A percentile compares a stretch with the other conserved stretches of the same genome.
These are phyloP conservation scores for Aurelia sp. DNA, from an alignment of 30 jellyfish, hydroid and myxozoan genomes.

Conservation along the genomic window DNA sequence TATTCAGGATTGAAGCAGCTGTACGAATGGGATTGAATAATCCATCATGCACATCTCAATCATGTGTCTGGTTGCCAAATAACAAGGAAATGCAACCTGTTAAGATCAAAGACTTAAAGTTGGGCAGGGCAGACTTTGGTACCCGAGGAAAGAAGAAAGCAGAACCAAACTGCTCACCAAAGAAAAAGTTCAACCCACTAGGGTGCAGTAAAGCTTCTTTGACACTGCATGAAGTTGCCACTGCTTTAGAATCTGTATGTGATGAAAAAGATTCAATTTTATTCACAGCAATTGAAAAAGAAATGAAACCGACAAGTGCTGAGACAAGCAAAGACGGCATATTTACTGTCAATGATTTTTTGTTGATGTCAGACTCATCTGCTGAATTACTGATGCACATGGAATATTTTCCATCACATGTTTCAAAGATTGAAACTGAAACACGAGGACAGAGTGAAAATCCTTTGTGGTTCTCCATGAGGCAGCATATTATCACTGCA, in stretches of 20 bases:
- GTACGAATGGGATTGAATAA: constrained; percentile 71
- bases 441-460: constrained; percentile 23
- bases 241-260: constrained; percentile 19
- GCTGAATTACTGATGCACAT: constrained; percentile 16
- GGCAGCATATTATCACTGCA: constrained; percentile 59
- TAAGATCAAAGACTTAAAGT: constrained; percentile 27
- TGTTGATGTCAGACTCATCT: background rate
- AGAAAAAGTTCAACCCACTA: constrained; percentile 30
- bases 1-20: constrained; percentile 78
- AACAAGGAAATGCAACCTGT: constrained; percentile 24
- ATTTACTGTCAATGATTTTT: constrained; percentile 3
- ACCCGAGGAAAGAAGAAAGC: constrained; percentile 27
- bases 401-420: background rate
- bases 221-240: constrained; percentile 21
- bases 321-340: constrained; percentile 2
- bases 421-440: background rate
- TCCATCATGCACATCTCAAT: constrained; percentile 72
- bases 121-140: constrained; percentile 24
- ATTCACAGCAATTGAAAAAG: constrained; percentile 33
- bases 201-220: background rate
- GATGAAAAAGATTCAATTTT: background rate
- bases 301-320: background rate
- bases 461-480: background rate
- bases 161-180: constrained; percentile 41
- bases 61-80: constrained; percentile 67